phyloP scores from a whole-genome alignment of 2,113 vertebrate genomes.

The Xerus inauris region DNA sequence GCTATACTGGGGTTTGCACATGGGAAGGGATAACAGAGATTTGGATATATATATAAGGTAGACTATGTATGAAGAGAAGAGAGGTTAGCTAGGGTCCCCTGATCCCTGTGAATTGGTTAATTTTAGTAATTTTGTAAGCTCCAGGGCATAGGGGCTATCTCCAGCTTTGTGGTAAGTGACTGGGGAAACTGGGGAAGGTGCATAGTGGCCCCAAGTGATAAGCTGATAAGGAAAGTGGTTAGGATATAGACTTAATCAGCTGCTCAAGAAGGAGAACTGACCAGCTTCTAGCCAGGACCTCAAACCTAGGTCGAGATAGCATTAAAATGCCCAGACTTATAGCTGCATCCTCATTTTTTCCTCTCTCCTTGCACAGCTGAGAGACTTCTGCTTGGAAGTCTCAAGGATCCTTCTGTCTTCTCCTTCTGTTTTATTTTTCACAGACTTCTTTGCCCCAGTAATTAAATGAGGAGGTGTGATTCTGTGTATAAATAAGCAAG shows the following conservation, averaged over 20 bases:
- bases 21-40: not conserved
- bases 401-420: not conserved
- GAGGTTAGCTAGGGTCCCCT: not conserved
- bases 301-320: not conserved
- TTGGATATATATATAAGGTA: not conserved
- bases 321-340: not conserved
- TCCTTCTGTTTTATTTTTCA: not conserved
- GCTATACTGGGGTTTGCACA: fast-evolving
- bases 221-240: not conserved
- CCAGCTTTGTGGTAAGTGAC: too few relatives aligned
- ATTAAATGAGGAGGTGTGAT: not conserved
- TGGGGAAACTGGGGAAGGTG: not conserved
- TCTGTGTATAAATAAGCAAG: not conserved
- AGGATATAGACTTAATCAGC: not conserved
- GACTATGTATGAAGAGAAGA: not conserved
- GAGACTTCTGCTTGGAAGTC: too few relatives aligned
- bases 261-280: not conserved
- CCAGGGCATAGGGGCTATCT: too few relatives aligned
- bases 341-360: not conserved
- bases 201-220: not conserved
- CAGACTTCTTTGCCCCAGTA: not conserved
- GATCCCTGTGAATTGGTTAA: not conserved
- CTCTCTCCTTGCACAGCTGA: not conserved
- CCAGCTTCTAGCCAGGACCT: not conserved
- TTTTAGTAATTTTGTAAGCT: not conserved